phyloP scores from a whole-genome alignment of 2,797 vertebrate species.

The Acipenser oxyrinchus region DNA sequence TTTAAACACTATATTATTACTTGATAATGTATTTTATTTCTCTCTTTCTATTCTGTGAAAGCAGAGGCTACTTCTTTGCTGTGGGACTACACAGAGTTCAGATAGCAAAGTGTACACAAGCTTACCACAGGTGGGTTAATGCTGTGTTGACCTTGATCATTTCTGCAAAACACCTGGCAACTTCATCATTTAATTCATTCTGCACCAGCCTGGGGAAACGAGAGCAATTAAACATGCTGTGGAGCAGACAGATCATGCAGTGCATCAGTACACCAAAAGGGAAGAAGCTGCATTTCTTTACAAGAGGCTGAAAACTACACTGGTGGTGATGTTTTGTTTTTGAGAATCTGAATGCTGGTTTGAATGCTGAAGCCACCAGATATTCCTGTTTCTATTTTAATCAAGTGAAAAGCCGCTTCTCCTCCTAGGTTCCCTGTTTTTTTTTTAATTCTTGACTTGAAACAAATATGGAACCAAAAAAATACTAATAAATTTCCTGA shows the following conservation, averaged over 20 bases:
- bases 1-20: neutral
- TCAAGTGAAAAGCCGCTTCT: too few relatives aligned
- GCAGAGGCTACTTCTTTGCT: neutral
- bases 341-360: neutral
- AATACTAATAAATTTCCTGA: neutral
- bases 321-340: neutral
- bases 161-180: constrained; percentile 56
- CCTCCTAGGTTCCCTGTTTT: too few relatives aligned
- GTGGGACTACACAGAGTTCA: too few relatives aligned
- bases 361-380: neutral
- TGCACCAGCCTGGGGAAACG: constrained; percentile 54
- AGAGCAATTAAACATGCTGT: constrained; percentile 1
- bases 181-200: constrained; percentile 60
- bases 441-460: neutral
- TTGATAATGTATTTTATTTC: neutral
- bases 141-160: constrained; percentile 64
- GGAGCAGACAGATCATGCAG: too few relatives aligned
- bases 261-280: neutral
- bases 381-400: too few relatives aligned
- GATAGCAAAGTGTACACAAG: too few relatives aligned
- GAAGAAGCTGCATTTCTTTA: neutral
- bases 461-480: neutral
- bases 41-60: neutral
- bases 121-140: constrained; percentile 60
- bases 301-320: neutral